phyloP scores from a whole-genome alignment of 2,888 invertebrate genomes.

The Palloptera scutellata region DNA sequence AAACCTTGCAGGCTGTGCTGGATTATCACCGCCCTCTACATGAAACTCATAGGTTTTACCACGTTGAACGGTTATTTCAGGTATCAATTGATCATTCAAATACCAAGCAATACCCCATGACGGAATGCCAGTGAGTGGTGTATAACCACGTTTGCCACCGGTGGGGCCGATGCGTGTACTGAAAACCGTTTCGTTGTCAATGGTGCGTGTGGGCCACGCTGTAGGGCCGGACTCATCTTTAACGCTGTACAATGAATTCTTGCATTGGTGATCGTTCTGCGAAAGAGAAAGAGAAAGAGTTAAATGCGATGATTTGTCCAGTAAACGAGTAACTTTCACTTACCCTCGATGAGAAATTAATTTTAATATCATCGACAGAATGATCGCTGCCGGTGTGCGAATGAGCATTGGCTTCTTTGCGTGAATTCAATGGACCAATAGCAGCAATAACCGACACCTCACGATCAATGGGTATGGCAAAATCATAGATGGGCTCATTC shows the following conservation, averaged over 20 bases:
- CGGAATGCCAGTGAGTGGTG: conserved; percentile 79
- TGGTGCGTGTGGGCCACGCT: conserved; percentile 77
- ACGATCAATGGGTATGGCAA: conserved; percentile 72
- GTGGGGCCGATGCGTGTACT: conserved; percentile 84
- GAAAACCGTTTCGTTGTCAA: conserved; percentile 71
- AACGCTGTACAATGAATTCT: conserved; percentile 71
- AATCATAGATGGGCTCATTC: conserved; percentile 76
- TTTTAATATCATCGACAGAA: conserved; percentile 71
- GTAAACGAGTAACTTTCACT: conserved; percentile 32
- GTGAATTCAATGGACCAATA: conserved; percentile 81
- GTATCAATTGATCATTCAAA: conserved; percentile 88
- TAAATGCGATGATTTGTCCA: not conserved
- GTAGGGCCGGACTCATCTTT: conserved; percentile 69
- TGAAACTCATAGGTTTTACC: conserved; percentile 86
- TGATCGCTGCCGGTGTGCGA: conserved; percentile 64
- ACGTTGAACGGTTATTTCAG: conserved; percentile 86
- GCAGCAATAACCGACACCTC: conserved; percentile 86
- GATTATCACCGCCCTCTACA: conserved; percentile 86
- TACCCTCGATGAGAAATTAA: conserved; percentile 78
- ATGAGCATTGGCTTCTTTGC: conserved; percentile 86
- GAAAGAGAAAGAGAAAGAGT: not conserved
- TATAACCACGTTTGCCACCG: conserved; percentile 82
- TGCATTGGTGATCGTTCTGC: conserved; percentile 77
- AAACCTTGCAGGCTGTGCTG: conserved; percentile 78
- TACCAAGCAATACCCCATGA: conserved; percentile 95